Base-by-base conservation (phyloP, 2,113 vertebrate genomes). In the Oryzias woworae region DNA sequence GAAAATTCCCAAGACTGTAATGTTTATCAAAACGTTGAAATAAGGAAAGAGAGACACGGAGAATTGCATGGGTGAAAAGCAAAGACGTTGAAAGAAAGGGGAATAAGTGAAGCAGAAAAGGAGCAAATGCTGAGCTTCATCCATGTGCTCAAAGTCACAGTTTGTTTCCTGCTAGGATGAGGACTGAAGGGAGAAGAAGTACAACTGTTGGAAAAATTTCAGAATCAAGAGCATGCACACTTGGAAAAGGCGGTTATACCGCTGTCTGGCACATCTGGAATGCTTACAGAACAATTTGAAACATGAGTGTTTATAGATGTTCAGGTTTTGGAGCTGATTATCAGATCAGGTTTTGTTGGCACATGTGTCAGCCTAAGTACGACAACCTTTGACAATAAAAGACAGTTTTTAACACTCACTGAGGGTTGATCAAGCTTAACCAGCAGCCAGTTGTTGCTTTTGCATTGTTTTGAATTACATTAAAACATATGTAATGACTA, bases 211-310 rank as follows among this genome's bases (percentile, higher is more conserved):
- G 31, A 36, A 36, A 8, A 2, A 36, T 10, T 10, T 10, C 31
- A 36, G 31, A 36, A 36, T 36, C 31, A 2, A 48, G 46, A 17
- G 41, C 65, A 77, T 77, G 57, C 63, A 81, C 53, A 65, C 1
- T 16, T 47, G 22, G 22, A 65, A 52, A 62, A 71, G 72, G 66
- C 59, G 72, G 76, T 51, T 69, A 82, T 42, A 59, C 69, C 54
- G 45, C 1, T 31, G 12, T 15, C 46, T 61, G 45, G 62, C 5
- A 67, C 49, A 41, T 51, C 1, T n/a, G 0, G 3, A 28, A 41
- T n/a, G 4, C 6, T 6, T 4, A 12, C 8, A 8, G 1, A 41
- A 41, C 6, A 61, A 8, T 20, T 50, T 50, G 16, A 26, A 4
- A 18, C 20, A 44, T 13, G 6, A 53, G 22, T 52, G 26, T 45